Base-by-base conservation (phyloP, 2,797 vertebrate genomes). In the Glyptemys insculpta region DNA sequence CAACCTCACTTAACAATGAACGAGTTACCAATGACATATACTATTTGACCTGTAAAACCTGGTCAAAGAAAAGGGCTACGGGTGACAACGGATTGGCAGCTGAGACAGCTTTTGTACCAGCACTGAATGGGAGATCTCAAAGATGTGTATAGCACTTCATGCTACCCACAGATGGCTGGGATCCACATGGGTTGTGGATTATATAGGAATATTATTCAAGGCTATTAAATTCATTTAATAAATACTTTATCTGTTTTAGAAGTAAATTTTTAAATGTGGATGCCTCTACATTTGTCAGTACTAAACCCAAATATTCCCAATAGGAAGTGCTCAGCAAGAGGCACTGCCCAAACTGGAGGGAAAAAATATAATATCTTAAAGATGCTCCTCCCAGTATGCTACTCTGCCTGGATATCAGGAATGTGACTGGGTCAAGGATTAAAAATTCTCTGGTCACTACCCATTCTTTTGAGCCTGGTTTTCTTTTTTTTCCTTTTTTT, bases 11-110 rank as follows among this genome's bases (percentile, higher is more conserved):
- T 74, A 41, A 41, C 53, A 80, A 78, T 95, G 85, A 88, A 37
- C 5, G 90, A 93, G 90, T 80, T 62, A 25, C 12, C n/a, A 92
- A 92, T 90, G 88, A 52, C 80, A 84, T 44, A 89, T 6, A 23
- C 53, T 62, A n/a, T 85, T 82, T 86, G 79, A 86, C n/a, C 15
- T 79, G 19, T 80, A 93, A 74, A 25, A 1, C 8, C 27, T 81
- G 84, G 88, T 76, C 76, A 76, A 86, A 81, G 34, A 37, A 56
- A 91, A n/a, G 5, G 83, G 19, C 44, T 86, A 85, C 6, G 11
- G 2, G 83, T 81, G n/a, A 81, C 53, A 37, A 34, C 34, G 6
- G 37, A 41, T 37, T 53, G 52, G 23, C n/a, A 54, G 53, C 53
- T 37, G 52, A 81, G 37, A 41, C 37, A 44, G 37, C 37, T 72